Base-by-base conservation (phyloP, 2,113 vertebrate species). In the Ia io region DNA sequence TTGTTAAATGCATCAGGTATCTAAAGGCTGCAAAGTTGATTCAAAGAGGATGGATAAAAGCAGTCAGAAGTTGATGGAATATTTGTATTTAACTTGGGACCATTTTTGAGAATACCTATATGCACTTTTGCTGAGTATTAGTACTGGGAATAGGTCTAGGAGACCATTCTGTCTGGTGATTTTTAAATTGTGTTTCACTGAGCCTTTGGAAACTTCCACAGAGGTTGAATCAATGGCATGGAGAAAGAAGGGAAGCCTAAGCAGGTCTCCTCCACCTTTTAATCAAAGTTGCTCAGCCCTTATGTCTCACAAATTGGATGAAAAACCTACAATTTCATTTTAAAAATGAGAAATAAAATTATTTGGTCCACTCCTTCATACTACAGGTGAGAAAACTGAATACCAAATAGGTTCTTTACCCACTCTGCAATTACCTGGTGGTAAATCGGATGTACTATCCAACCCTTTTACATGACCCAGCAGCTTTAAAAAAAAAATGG, bases 331-430 rank as follows among this genome's bases (percentile, higher is more conserved):
- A 85, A 51, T 79, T 89, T 79, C 18, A 85, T 86, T 89, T 86
- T 53, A 51, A 22, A 74, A 71, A 87, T 10, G 16, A 87, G n/a
- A 90, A 86, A 84, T 82, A 77, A 79, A 93, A 85, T 88, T 83
- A 2, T 89, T 69, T 88, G 37, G 6, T 44, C n/a, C 23, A 74
- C 1, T 7, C 25, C n/a, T 9, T 90, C 28, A 56, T 44, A 73
- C 69, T 67, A 69, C 13, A 61, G 32, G 18, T 61, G 30, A 78
- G n/a, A 84, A 86, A 56, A 77, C n/a, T 73, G 65, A 95, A 14
- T 25, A 61, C 3, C 37, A 67, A 11, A 59, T 5, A 63, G 47
- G 35, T 63, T 65, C 0, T 49, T 67, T 76, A 13, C 3, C 18
- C 18, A 23, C 51, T 37, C n/a, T 25, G 22, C 25, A 49, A 40